Evolutionary conservation across 1,140 invertebrate genomes (phyloP).

Genomic region (Brachionus plicatilis): DNA sequence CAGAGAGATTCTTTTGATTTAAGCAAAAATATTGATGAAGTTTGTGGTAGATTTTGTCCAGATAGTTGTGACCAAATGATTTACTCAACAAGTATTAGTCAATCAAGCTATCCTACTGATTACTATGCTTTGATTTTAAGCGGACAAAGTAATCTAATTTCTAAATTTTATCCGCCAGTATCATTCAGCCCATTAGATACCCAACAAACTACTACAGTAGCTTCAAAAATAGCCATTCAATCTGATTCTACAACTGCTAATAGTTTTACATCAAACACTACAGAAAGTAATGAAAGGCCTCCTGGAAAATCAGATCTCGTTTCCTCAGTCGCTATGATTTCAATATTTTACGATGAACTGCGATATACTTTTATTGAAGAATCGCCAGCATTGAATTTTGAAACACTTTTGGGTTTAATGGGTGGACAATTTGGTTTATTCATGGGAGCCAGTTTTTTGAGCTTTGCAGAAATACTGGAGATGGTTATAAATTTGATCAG

Average conservation of each 20-base stretch:
- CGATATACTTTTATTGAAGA: conserved; percentile 8
- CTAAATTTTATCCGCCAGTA: not conserved
- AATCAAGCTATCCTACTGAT: conserved; percentile 9
- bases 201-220: too few species aligned
- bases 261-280: not conserved
- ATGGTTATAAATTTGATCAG: not conserved
- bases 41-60: conserved; percentile 6
- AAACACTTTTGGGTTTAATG: conserved; percentile 15
- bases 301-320: not conserved
- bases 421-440: conserved; percentile 38
- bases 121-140: not conserved
- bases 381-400: not conserved
- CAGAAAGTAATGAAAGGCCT: not conserved
- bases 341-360: conserved; percentile 9
- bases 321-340: not conserved
- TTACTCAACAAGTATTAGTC: conserved; percentile 8
- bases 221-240: not conserved
- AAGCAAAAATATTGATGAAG: conserved; percentile 22
- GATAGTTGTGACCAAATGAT: not conserved
- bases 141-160: not conserved
- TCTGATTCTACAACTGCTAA: not conserved
- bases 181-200: not conserved
- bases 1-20: conserved; percentile 19
- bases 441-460: conserved; percentile 37
- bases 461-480: conserved; percentile 30